A percentile compares a stretch with the other conserved stretches of the same genome.
These are phyloP conservation scores for Xiphophorus maculatus DNA, from an alignment of 2,113 vertebrate genomes.

Conservation along the genomic window DNA sequence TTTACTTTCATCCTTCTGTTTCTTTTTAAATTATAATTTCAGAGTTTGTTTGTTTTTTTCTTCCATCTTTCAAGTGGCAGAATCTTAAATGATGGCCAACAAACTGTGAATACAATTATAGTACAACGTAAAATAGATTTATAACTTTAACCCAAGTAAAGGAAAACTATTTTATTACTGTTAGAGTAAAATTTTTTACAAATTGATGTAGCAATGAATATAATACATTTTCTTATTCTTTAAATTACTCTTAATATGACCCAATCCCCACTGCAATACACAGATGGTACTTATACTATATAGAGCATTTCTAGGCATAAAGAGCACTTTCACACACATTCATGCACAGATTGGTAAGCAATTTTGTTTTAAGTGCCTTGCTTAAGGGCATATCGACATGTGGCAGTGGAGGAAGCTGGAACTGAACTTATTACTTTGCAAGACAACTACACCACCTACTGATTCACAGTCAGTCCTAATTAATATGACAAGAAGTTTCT, in stretches of 20 bases:
- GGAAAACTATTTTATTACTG: too few relatives aligned
- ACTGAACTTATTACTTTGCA: neutral
- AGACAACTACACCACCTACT: neutral
- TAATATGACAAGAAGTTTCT: neutral
- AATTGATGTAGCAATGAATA: too few relatives aligned
- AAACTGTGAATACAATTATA: conserved; percentile 1
- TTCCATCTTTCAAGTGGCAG: neutral
- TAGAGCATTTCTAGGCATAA: too few relatives aligned
- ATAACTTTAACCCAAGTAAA: too few relatives aligned
- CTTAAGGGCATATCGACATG: neutral
- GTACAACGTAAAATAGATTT: neutral
- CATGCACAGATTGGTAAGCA: too few relatives aligned
- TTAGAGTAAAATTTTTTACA: too few relatives aligned
- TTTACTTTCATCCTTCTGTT: neutral
- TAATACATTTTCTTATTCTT: too few relatives aligned
- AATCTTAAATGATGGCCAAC: neutral
- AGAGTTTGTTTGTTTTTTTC: neutral
- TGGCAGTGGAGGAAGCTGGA: neutral
- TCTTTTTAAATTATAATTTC: neutral
- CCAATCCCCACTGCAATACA: too few relatives aligned
- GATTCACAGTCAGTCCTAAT: neutral
- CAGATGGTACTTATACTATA: too few relatives aligned
- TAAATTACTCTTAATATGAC: too few relatives aligned
- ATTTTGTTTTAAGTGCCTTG: neutral
- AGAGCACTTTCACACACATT: too few relatives aligned